A percentile compares a stretch with the other conserved stretches of the same genome.
These are phyloP conservation scores for Yponomeuta sedellus DNA, from an alignment of 2,888 invertebrate genomes.

Conservation along the genomic window DNA sequence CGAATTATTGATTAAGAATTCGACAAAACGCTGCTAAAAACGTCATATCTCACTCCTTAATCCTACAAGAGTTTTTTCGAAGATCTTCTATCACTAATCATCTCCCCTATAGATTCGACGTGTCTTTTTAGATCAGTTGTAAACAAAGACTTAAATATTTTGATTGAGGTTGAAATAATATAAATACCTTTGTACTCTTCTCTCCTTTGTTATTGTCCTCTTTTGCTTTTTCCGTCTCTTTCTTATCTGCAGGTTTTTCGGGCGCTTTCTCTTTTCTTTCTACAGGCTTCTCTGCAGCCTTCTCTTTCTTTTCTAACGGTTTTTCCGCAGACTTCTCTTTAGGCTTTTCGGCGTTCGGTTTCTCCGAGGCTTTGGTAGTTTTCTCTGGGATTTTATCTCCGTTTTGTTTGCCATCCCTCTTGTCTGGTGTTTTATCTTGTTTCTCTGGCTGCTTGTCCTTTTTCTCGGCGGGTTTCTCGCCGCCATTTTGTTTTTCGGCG, in stretches of 20 bases:
- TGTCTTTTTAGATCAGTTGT: no score
- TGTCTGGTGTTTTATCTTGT: constrained; percentile 33
- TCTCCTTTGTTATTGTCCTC: constrained; percentile 33
- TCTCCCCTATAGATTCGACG: no score
- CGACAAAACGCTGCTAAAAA: no score
- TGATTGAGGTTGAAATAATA: not conserved
- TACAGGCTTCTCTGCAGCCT: constrained; percentile 31
- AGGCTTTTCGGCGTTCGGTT: constrained; percentile 31
- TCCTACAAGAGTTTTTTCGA: no score
- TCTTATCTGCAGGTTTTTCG: not conserved
- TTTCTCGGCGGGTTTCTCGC: constrained; percentile 4
- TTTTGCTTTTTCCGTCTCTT: not conserved
- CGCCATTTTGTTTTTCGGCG: constrained; percentile 9
- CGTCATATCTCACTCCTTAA: no score
- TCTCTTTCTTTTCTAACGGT: constrained; percentile 28
- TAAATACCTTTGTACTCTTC: constrained; percentile 46
- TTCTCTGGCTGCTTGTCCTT: constrained; percentile 29
- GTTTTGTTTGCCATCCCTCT: constrained; percentile 34
- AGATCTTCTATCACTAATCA: no score
- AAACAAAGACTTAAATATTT: not conserved
- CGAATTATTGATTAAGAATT: no score
- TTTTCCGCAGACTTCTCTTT: constrained; percentile 23
- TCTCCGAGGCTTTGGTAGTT: constrained; percentile 25
- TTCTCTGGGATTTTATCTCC: constrained; percentile 23
- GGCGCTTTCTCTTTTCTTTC: constrained; percentile 25